Conservation (phyloP, 2,888 invertebrate species). For the Notodonta dromedarius region DNA sequence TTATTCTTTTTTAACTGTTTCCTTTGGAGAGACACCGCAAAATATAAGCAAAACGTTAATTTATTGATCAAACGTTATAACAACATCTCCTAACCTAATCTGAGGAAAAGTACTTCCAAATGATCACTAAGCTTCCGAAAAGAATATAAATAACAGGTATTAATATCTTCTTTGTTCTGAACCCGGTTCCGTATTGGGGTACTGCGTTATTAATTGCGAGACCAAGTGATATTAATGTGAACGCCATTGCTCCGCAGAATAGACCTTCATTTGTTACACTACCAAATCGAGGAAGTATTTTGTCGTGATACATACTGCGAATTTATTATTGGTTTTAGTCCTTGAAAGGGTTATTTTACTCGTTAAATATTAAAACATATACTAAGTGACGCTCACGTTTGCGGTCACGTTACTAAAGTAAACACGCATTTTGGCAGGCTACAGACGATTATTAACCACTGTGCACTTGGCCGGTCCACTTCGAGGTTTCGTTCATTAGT, state of each 20-base stretch:
- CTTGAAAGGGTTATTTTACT: neutral
- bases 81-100: neutral
- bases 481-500: neutral
- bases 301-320: neutral
- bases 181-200: neutral
- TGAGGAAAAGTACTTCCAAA: neutral
- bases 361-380: neutral
- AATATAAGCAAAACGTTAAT: too few relatives aligned
- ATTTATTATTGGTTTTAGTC: neutral
- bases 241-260: neutral
- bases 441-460: neutral
- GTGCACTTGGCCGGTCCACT: slow-evolving; percentile 1
- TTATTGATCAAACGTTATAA: neutral
- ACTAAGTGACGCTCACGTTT: neutral
- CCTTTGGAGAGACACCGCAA: too few relatives aligned
- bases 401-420: neutral
- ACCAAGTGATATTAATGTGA: slow-evolving; percentile 7
- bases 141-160: slow-evolving; percentile 2
- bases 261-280: neutral
- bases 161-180: slow-evolving; percentile 3
- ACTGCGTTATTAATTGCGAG: slow-evolving; percentile 5
- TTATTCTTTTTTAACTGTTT: too few relatives aligned
- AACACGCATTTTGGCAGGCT: neutral
- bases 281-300: neutral
- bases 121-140: neutral